A percentile compares a stretch with the other conserved stretches of the same genome.
Evolutionary conservation across 2,797 vertebrate genomes (phyloP).

Genomic region (Melopsittacus undulatus): DNA sequence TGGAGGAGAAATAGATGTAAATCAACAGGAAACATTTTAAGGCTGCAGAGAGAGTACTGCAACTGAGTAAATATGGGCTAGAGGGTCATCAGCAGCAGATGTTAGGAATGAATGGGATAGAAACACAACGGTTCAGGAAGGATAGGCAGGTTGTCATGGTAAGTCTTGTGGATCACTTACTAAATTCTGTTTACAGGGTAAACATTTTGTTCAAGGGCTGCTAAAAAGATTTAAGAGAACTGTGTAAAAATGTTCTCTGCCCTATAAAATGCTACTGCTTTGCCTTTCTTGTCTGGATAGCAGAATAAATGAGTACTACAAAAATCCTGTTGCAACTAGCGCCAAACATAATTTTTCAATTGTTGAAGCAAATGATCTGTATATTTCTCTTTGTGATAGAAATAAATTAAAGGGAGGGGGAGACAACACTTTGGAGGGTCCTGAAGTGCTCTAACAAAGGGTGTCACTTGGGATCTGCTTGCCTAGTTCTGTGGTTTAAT

Average conservation of each 20-base stretch:
- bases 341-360: slow-evolving; percentile 35
- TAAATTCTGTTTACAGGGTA: slow-evolving; percentile 35
- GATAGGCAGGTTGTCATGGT: neutral
- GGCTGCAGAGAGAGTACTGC: neutral
- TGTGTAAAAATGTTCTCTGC: slow-evolving; percentile 50
- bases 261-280: slow-evolving; percentile 61
- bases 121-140: neutral
- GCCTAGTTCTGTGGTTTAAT: slow-evolving; percentile 28
- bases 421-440: neutral
- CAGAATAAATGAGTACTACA: slow-evolving; percentile 51
- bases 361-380: slow-evolving; percentile 21
- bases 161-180: neutral
- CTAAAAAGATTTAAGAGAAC: slow-evolving; percentile 55
- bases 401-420: slow-evolving; percentile 3
- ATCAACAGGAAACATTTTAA: slow-evolving; percentile 22
- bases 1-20: neutral
- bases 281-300: slow-evolving; percentile 48
- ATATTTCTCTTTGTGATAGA: slow-evolving; percentile 2
- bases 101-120: neutral
- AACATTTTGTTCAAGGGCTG: slow-evolving; percentile 48
- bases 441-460: slow-evolving; percentile 9
- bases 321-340: slow-evolving; percentile 28
- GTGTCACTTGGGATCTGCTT: slow-evolving; percentile 1
- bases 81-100: neutral
- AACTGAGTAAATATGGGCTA: neutral